Evolutionary conservation across 2,888 invertebrate species (phyloP).

Genomic region (Nomada ruficornis): DNA sequence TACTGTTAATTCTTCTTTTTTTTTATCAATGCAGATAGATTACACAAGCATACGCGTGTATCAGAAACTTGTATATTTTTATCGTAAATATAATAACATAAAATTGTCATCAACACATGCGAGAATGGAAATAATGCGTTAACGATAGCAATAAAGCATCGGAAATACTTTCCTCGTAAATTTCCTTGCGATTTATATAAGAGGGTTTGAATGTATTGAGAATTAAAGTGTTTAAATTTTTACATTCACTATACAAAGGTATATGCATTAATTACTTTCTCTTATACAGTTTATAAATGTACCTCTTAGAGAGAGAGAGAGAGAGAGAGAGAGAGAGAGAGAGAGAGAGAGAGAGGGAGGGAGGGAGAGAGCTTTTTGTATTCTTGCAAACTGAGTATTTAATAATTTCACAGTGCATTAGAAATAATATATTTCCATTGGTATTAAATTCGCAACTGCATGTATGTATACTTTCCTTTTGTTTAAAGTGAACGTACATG

Average conservation of each 20-base stretch:
- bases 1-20: no score
- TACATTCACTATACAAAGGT: no score
- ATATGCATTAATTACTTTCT: background rate
- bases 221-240: no score
- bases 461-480: constrained; percentile 57
- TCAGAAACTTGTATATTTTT: background rate
- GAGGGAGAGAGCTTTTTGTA: background rate
- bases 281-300: background rate
- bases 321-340: background rate
- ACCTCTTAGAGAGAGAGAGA: background rate
- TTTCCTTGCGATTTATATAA: no score
- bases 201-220: no score
- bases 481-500: constrained; percentile 46
- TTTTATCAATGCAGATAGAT: background rate
- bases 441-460: constrained; percentile 31
- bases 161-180: no score
- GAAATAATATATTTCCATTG: background rate
- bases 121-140: no score
- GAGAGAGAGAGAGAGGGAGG: no score
- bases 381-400: background rate
- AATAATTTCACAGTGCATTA: background rate
- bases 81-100: background rate
- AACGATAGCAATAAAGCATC: no score
- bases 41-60: background rate
- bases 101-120: no score